phyloP scores from a whole-genome alignment of 2,888 invertebrate genomes.

The Drosophila algonquin region DNA sequence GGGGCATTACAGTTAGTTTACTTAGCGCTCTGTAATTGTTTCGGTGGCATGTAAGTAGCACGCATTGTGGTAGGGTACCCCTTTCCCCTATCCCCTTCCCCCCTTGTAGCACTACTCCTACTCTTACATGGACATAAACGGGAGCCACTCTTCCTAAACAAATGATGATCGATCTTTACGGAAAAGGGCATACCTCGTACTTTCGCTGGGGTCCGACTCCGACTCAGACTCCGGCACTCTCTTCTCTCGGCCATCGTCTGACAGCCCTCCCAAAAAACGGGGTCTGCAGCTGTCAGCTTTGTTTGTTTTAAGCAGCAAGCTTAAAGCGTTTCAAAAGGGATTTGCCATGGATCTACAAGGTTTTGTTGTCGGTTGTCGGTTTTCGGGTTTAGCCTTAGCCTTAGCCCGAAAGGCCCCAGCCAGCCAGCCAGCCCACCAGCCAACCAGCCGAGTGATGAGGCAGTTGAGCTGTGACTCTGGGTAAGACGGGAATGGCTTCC shows the following conservation, averaged over 20 bases:
- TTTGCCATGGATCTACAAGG: slow-evolving; percentile 74
- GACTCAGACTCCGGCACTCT: neutral
- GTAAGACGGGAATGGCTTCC: neutral
- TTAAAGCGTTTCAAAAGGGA: slow-evolving; percentile 76
- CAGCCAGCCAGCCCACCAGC: neutral
- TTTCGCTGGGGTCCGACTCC: slow-evolving; percentile 57
- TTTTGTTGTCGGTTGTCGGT: slow-evolving; percentile 32
- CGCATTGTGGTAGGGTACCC: slow-evolving; percentile 60
- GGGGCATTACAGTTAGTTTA: slow-evolving; percentile 75
- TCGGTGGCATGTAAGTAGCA: slow-evolving; percentile 79
- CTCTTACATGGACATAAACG: slow-evolving; percentile 53
- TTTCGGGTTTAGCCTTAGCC: neutral
- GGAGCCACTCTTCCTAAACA: slow-evolving; percentile 73
- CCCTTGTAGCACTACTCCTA: slow-evolving; percentile 2
- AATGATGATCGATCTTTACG: slow-evolving; percentile 79
- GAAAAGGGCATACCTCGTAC: slow-evolving; percentile 61
- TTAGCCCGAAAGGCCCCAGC: neutral
- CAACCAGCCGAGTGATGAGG: slow-evolving; percentile 8
- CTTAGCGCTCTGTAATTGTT: slow-evolving; percentile 79
- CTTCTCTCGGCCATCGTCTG: slow-evolving; percentile 10
- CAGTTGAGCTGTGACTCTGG: slow-evolving; percentile 18
- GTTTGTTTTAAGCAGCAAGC: slow-evolving; percentile 70
- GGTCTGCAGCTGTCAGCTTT: slow-evolving; percentile 70
- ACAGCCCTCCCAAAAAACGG: slow-evolving; percentile 16
- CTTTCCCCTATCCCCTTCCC: neutral